Base-by-base conservation (phyloP, 53 echinoderm and acorn worm genomes). In the Apostichopus leukothele region DNA sequence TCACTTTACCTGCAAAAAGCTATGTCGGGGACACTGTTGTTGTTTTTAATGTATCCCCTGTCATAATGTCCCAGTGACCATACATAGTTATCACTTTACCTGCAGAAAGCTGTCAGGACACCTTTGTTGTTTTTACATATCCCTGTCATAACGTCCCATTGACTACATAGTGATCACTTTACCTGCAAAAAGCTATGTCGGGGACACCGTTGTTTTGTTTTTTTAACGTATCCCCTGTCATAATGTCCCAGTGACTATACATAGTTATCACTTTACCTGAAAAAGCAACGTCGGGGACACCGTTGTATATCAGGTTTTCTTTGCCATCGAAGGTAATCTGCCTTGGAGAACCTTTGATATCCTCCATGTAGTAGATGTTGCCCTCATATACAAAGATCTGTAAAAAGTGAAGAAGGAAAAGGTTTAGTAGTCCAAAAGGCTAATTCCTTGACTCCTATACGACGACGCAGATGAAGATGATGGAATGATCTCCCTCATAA, bases 131-230 rank as follows among this genome's bases (percentile, higher is more conserved):
- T 25, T 25, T 25, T 25, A 25, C 25, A 1, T 25, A 3, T 39
- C 39, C 39, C 39, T 3, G 39, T 39, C 39, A 39, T 39, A 39
- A 39, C 39, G 3, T 39, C 39, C 27, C 39, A 39, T 4, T 14
- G 12, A 1, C 13, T 67, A 67, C n/a, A 16, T 39, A 39, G 39
- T 39, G 2, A 39, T 39, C 39, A 39, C 39, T 39, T 39, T 39
- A 97, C 97, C 97, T 90, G 96, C 25, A 94, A 93, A 95, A 95
- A 7, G 95, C 91, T 92, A 92, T 94, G 85, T 97, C 98, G 75
- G 98, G 98, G 16, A 97, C 66, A 18, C 95, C 98, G 0, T 39
- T 39, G 79, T 97, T 90, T 71, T 90, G n/a, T n/a, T n/a, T n/a
- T 94, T 13, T 95, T 90, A 18, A 76, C 25, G 10, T 90, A 88